These are phyloP conservation scores for Chrysolina haemoptera DNA, from an alignment of 2,888 invertebrate genomes.

Conservation along the genomic window DNA sequence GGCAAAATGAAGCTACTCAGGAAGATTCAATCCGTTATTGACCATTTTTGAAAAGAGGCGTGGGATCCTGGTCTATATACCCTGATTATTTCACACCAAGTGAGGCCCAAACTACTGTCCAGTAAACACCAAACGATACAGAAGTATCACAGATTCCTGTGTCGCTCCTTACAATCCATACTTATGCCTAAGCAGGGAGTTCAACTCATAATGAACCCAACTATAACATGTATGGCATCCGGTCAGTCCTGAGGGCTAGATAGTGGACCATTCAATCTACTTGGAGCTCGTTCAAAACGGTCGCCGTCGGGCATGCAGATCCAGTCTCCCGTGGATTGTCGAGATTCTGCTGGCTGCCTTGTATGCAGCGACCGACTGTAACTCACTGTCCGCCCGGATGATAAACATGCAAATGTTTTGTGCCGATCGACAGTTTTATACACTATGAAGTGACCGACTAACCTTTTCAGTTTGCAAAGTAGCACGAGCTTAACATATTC, in stretches of 20 bases:
- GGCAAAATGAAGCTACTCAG: too few species aligned
- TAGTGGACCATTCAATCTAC: neutral
- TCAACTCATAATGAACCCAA: neutral
- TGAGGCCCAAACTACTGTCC: too few species aligned
- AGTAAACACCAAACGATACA: too few species aligned
- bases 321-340: slow-evolving; percentile 16
- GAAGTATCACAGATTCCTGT: too few species aligned
- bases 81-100: too few species aligned
- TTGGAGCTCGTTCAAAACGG: slow-evolving; percentile 1
- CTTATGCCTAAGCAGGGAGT: too few species aligned
- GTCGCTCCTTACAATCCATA: too few species aligned
- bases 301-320: slow-evolving; percentile 16
- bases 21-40: too few species aligned
- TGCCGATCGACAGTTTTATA: slow-evolving; percentile 33
- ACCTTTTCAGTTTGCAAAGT: neutral
- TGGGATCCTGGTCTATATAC: too few species aligned
- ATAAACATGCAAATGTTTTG: slow-evolving; percentile 36
- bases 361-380: slow-evolving; percentile 28
- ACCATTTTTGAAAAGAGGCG: too few species aligned
- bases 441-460: slow-evolving; percentile 24
- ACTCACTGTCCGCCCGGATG: slow-evolving; percentile 23
- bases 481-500: neutral
- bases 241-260: neutral
- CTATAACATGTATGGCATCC: neutral
- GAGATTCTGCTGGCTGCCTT: slow-evolving; percentile 16